A percentile compares a stretch with the other conserved stretches of the same genome.
phyloP scores from a whole-genome alignment of 2,888 invertebrate species.

The Spialia ferax region DNA sequence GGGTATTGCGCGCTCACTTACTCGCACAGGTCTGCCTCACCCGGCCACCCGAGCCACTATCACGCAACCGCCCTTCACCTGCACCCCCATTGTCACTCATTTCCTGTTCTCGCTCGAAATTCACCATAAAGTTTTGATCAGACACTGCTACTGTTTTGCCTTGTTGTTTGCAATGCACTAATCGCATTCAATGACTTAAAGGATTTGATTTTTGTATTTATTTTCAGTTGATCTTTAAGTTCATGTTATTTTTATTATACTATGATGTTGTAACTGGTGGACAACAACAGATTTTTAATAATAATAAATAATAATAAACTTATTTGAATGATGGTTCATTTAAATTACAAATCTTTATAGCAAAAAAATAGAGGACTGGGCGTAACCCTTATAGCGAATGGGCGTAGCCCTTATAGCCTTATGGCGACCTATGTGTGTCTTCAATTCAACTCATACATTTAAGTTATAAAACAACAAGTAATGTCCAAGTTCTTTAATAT shows the following conservation, averaged over 20 bases:
- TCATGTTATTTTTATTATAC: too few species aligned
- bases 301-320: too few species aligned
- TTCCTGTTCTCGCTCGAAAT: not conserved
- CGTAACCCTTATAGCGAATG: too few species aligned
- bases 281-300: not conserved
- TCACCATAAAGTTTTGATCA: not conserved
- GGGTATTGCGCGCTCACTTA: slow-evolving; percentile 87
- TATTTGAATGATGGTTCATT: too few species aligned
- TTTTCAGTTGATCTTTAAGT: not conserved
- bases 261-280: too few species aligned
- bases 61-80: slow-evolving; percentile 62
- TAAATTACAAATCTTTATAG: too few species aligned
- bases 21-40: slow-evolving; percentile 83
- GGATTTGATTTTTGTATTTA: not conserved
- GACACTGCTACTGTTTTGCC: not conserved
- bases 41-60: too few species aligned
- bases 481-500: not conserved
- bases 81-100: slow-evolving; percentile 47
- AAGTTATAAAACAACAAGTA: not conserved
- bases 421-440: too few species aligned
- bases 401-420: too few species aligned
- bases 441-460: not conserved
- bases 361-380: too few species aligned
- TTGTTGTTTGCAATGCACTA: not conserved
- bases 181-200: not conserved